Conservation (phyloP, 2,888 invertebrate species). For the Pachycephus smyrnensis region DNA sequence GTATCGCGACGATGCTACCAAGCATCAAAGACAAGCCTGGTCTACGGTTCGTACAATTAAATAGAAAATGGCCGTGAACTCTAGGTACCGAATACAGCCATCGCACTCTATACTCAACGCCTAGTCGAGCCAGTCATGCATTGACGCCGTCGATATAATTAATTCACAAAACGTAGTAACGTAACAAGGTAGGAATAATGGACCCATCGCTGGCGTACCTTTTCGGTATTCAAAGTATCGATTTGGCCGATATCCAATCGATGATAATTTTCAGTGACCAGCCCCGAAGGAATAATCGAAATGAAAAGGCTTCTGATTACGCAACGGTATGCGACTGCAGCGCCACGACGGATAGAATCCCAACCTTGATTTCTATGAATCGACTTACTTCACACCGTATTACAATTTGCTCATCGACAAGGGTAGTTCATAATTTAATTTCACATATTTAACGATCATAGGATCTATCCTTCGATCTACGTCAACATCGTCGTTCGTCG, state of each 20-base stretch:
- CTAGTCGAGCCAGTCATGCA: background rate
- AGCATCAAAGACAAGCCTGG: background rate
- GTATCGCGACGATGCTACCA: background rate
- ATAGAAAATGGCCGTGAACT: background rate
- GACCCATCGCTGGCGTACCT: background rate
- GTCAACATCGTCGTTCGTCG: background rate
- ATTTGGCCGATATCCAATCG: background rate
- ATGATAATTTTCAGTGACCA: background rate
- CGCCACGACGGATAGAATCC: background rate
- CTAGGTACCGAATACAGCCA: background rate
- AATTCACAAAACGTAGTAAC: background rate
- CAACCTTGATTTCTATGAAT: background rate
- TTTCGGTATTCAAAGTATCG: background rate
- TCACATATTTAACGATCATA: background rate
- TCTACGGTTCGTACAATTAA: background rate
- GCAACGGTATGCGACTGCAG: background rate
- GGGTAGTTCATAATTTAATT: background rate
- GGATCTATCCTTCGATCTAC: background rate
- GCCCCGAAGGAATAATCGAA: background rate
- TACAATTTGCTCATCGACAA: background rate
- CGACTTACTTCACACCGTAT: background rate
- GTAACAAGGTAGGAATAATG: background rate
- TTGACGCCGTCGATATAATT: background rate
- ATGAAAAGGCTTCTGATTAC: background rate
- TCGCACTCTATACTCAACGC: background rate